phyloP scores from a whole-genome alignment of 2,888 invertebrate species.

The Emmelina monodactyla region DNA sequence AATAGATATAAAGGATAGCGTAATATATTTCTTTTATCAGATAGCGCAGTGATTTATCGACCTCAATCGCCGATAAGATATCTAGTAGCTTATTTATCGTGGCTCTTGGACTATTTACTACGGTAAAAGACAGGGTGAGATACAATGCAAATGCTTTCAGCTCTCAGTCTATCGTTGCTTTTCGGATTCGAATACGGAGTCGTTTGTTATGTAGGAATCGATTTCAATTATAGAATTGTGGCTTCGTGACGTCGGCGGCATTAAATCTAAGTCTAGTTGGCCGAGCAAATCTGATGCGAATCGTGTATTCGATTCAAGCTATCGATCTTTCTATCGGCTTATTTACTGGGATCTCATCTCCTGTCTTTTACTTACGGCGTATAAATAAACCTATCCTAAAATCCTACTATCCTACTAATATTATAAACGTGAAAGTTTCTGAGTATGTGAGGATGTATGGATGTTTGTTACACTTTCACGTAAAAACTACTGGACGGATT shows the following conservation, averaged over 20 bases:
- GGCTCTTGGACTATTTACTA: conserved; percentile 31
- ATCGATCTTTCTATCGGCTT: too few relatives aligned
- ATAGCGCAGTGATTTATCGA: conserved; percentile 36
- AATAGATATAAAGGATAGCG: conserved; percentile 15
- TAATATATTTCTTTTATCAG: conserved; percentile 28
- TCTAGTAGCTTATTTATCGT: conserved; percentile 40
- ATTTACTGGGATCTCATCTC: too few relatives aligned
- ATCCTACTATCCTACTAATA: too few relatives aligned
- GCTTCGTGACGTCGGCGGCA: conserved; percentile 36
- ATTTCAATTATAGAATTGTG: not conserved
- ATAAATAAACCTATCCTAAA: too few relatives aligned
- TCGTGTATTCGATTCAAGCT: too few relatives aligned
- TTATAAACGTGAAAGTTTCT: too few relatives aligned
- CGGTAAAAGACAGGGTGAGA: conserved; percentile 24
- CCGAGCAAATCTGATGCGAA: conserved; percentile 32
- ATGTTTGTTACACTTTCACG: too few relatives aligned
- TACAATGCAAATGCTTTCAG: conserved; percentile 39
- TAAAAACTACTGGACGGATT: too few relatives aligned
- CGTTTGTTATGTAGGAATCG: not conserved
- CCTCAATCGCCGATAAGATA: conserved; percentile 28
- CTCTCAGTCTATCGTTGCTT: too few relatives aligned
- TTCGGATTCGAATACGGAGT: not conserved
- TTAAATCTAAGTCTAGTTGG: conserved; percentile 45
- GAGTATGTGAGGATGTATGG: too few relatives aligned
- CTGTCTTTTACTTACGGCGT: too few relatives aligned